Evolutionary conservation across 2,113 vertebrate genomes (phyloP), one percentile per base, ranked within the genome.

Genomic region (Pithys albifrons): DNA sequence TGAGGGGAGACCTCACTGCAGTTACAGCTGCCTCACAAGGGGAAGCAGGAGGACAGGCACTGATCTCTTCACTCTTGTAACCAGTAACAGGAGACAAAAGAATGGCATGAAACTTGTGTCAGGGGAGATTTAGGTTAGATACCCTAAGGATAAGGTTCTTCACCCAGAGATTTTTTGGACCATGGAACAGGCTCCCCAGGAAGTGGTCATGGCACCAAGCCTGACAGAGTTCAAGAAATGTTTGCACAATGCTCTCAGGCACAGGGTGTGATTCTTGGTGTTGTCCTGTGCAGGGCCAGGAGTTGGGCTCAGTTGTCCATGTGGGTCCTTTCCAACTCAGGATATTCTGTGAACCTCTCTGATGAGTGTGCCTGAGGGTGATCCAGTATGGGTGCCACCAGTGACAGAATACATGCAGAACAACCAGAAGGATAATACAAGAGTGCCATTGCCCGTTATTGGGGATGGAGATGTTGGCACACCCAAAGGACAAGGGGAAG

Each of bases 341-440:
- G 35, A 41, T 59, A n/a, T 41, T 59, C 65, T 82, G 3, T 82
- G 35, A 49, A 45, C 37, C 24, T 58, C 15, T 76, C 35, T 46
- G 41, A 33, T 18, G 14, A 2, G 0, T 16, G 27, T 8, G 1
- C 2, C 0, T 46, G 45, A 72, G 35, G 7, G 15, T 48, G 45
- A 76, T 28, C 15, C 58, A 41, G 7, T 12, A 19, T 4, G 10
- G 61, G 54, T 19, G 59, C 16, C 1, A 1, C 71, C 2, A 4
- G 6, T 43, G 66, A 77, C 23, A 20, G 1, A 0, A 19, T 27
- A 12, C 19, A 3, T 17, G 17, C 31, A 46, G 76, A 59, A 45
- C 22, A 59, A 19, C 4, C 24, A 3, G 0, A 23, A 35, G 13
- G 12, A 10, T 24, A 27, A 29, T n/a, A 46, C 6, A 45, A 28